Base-by-base conservation (phyloP, 1,140 invertebrate genomes). In the Thereuonema tuberculata region DNA sequence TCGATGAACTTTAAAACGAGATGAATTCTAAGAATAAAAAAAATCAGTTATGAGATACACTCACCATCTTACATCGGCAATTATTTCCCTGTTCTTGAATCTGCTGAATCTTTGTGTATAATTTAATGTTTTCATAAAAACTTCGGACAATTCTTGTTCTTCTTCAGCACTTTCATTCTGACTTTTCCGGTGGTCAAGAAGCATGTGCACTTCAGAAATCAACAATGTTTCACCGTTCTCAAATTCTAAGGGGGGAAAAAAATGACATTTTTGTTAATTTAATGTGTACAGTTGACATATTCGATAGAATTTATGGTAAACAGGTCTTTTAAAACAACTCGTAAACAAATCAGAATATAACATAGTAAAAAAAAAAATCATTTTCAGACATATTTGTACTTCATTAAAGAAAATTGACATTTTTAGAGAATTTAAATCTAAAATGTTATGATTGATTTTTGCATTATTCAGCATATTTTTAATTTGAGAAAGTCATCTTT, bases 81-180 rank as follows among this genome's bases (percentile, higher is more conserved):
- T 99, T 5, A 93, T 98, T 76, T 99, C 95, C 70, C 95, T 89
- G 70, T 98, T 99, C 73, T 96, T 97, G 72, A 98, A 98, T 70
- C 95, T 93, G 24, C 89, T 82, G 73, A 99, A 98, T 67, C 93
- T 81, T 67, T 94, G 87, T 27, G 93, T 95, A 68, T 99, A 98
- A 53, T 91, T 93, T 1, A 95, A 76, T 0, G 93, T 99, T 74
- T 99, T 99, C 81, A 93, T 88, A 69, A 99, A 99, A 21, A 98
- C 93, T 74, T 98, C 94, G 0, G 93, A 95, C 69, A 99, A 86
- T 75, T 97, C 92, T 75, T 97, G 93, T 71, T 98, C 95, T 66
- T 99, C 96, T 72, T 99, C 96, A 1, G 93, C 91, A 56, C 85
- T 93, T 76, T 99, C 94, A 75, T 97, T 98, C 72, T 98, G 93